phyloP scores from a whole-genome alignment of 37 sponge, comb jelly and placozoan genomes.

The Axinella damicornis region DNA sequence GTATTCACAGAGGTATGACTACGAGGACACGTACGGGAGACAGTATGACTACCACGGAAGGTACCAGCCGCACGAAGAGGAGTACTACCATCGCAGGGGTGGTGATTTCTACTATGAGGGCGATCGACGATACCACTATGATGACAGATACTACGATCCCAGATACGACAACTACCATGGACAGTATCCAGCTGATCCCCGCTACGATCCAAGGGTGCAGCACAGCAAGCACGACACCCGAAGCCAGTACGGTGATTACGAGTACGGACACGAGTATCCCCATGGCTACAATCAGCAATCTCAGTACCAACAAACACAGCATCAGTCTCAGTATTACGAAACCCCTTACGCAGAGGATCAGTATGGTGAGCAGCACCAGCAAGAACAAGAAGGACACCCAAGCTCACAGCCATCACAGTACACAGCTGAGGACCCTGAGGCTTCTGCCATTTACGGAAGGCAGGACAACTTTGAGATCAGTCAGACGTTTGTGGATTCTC shows the following conservation, averaged over 20 bases:
- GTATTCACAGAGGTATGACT: not conserved
- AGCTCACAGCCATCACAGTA: not conserved
- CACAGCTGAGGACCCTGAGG: slow-evolving; percentile 7
- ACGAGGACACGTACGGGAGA: not conserved
- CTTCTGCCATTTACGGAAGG: slow-evolving; percentile 31
- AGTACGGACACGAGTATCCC: slow-evolving; percentile 14
- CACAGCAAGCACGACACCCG: not conserved
- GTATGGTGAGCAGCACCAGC: too few species aligned
- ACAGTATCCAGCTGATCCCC: not conserved
- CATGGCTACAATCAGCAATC: not conserved
- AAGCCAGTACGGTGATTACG: not conserved
- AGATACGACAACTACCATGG: slow-evolving; percentile 7
- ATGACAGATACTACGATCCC: slow-evolving; percentile 2
- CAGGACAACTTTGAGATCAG: slow-evolving; percentile 11
- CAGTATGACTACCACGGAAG: slow-evolving; percentile 10
- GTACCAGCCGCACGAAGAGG: not conserved
- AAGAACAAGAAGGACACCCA: too few species aligned
- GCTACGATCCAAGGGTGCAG: not conserved
- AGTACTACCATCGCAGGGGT: not conserved
- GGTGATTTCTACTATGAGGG: not conserved
- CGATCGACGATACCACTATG: not conserved
- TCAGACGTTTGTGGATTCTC: slow-evolving; percentile 24
- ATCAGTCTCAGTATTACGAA: not conserved
- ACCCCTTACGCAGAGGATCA: too few species aligned
- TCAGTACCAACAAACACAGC: not conserved